phyloP scores from a whole-genome alignment of 2,797 vertebrate genomes.

The Pseudochromis fuscus region DNA sequence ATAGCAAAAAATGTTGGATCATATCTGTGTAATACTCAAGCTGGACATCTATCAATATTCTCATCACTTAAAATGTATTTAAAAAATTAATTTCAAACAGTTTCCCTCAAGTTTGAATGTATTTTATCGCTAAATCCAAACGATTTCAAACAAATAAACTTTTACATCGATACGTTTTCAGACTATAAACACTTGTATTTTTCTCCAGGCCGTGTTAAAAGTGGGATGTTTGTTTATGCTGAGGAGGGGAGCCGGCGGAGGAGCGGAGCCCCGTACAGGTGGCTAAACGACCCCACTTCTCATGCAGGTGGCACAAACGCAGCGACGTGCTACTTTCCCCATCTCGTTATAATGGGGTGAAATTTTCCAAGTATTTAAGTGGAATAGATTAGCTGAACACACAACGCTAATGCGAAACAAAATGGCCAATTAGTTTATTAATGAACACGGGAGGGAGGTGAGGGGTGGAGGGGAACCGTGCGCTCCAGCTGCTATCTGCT shows the following conservation, averaged over 20 bases:
- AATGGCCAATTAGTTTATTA: slow-evolving; percentile 81
- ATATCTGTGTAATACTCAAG: neutral
- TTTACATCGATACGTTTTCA: neutral
- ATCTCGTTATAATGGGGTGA: slow-evolving; percentile 87
- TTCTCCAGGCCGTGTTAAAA: neutral
- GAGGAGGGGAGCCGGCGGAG: slow-evolving; percentile 27
- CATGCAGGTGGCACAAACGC: slow-evolving; percentile 81
- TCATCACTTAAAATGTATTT: neutral
- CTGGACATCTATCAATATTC: neutral
- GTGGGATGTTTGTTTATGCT: slow-evolving; percentile 53
- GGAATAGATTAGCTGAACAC: slow-evolving; percentile 88
- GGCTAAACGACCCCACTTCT: slow-evolving; percentile 72
- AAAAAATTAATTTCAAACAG: too few relatives aligned
- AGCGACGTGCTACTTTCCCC: slow-evolving; percentile 86
- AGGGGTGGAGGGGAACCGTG: too few relatives aligned
- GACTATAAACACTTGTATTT: neutral
- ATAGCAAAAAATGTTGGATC: neutral
- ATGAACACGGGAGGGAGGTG: slow-evolving; percentile 46
- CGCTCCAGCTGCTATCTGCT: neutral
- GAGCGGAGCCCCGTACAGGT: slow-evolving; percentile 62
- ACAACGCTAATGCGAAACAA: slow-evolving; percentile 87
- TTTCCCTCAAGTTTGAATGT: too few relatives aligned
- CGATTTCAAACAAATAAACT: too few relatives aligned
- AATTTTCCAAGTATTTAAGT: slow-evolving; percentile 81
- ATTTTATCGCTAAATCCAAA: too few relatives aligned